Percentiles rank a stretch among this genome's conserved stretches.
phyloP scores from a whole-genome alignment of 2,888 invertebrate species.

The Pyrrhosoma nymphula region DNA sequence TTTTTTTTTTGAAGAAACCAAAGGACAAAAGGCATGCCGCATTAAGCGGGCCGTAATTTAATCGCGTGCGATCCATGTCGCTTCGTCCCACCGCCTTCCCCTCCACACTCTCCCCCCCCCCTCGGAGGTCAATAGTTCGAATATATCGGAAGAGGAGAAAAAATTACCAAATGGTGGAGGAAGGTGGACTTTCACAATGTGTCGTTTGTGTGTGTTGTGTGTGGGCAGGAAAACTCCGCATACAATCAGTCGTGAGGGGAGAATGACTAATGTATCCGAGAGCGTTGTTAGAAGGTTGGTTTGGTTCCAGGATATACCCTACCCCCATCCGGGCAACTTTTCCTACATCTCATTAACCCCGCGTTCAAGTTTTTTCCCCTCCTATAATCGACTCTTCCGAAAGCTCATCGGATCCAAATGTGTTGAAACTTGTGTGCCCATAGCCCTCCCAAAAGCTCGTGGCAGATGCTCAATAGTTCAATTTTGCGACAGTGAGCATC shows the following conservation, averaged over 20 bases:
- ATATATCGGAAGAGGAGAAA: background rate
- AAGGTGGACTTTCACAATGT: slow-evolving; percentile 8
- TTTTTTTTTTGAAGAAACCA: background rate
- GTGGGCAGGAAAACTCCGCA: background rate
- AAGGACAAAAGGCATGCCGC: background rate
- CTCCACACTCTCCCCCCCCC: background rate
- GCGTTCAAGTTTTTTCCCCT: background rate
- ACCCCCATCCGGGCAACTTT: too few relatives aligned
- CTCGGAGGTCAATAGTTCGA: background rate
- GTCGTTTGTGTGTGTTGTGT: background rate
- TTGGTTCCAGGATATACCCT: background rate
- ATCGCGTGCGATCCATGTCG: background rate
- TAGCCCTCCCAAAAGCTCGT: too few relatives aligned
- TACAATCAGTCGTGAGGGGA: background rate
- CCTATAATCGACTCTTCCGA: background rate
- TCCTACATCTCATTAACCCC: background rate
- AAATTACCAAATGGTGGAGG: background rate
- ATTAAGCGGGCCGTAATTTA: background rate
- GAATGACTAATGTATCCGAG: slow-evolving; percentile 12
- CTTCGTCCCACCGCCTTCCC: background rate
- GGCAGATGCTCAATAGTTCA: background rate
- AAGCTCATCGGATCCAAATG: too few relatives aligned
- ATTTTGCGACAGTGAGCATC: background rate
- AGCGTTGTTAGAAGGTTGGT: background rate
- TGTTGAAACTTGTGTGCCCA: too few relatives aligned